phyloP scores from a whole-genome alignment of 2,888 invertebrate species.

The Eristalis tenax region DNA sequence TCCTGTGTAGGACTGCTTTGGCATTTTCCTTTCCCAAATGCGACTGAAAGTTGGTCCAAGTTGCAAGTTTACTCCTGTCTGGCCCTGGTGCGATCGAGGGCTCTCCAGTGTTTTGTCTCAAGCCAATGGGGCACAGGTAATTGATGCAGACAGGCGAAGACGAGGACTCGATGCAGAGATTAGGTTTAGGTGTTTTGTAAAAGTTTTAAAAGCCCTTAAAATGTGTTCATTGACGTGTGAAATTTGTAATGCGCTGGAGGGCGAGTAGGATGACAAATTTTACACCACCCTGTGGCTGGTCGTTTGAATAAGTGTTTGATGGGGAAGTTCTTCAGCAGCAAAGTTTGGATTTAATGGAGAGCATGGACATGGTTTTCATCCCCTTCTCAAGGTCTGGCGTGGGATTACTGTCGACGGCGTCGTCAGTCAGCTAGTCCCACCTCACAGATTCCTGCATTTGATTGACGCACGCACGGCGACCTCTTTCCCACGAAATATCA shows the following conservation, averaged over 20 bases:
- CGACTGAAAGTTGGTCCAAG: not conserved
- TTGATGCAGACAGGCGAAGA: constrained; percentile 40
- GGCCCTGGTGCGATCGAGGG: not conserved
- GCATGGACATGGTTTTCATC: too few species aligned
- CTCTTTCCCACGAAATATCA: too few species aligned
- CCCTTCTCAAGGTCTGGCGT: too few species aligned
- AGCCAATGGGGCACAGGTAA: constrained; percentile 42
- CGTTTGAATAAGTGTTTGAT: not conserved
- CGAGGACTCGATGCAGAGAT: constrained; percentile 21
- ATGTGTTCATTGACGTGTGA: constrained; percentile 69
- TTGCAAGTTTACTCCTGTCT: not conserved
- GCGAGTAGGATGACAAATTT: not conserved
- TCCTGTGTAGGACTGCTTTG: not conserved
- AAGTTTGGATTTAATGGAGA: not conserved
- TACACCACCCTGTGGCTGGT: not conserved
- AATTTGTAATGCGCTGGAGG: constrained; percentile 47
- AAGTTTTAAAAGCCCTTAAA: constrained; percentile 56
- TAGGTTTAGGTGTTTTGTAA: constrained; percentile 54
- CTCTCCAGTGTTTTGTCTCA: constrained; percentile 32
- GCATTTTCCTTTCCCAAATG: not conserved
- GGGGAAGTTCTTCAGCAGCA: not conserved
- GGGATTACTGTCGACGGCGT: too few species aligned
- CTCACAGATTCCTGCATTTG: too few species aligned
- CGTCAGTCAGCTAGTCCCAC: too few species aligned
- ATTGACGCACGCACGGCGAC: too few species aligned